Evolutionary conservation across 2,797 vertebrate genomes (phyloP).

Genomic region (Lates japonicus): DNA sequence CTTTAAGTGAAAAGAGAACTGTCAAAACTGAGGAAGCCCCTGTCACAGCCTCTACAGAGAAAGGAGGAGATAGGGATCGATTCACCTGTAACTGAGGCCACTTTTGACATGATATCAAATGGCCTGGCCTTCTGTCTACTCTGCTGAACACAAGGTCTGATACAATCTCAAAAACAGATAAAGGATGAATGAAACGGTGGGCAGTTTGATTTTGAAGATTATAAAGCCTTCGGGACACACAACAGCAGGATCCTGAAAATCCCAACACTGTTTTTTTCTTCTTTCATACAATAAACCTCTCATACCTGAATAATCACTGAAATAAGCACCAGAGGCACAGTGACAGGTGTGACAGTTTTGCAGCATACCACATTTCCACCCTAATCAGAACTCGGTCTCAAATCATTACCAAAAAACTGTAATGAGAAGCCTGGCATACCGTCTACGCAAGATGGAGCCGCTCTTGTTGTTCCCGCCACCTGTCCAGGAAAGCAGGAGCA

Average conservation of each 20-base stretch:
- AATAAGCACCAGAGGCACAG: constrained; percentile 35
- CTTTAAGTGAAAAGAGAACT: constrained; percentile 62
- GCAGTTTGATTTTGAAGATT: constrained; percentile 52
- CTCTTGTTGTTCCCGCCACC: constrained; percentile 96
- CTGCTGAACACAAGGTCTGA: constrained; percentile 46
- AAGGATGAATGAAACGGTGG: constrained; percentile 32
- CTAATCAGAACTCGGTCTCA: constrained; percentile 46
- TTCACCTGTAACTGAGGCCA: constrained; percentile 81
- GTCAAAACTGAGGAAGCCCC: constrained; percentile 70
- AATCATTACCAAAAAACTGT: constrained; percentile 49
- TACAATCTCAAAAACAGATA: constrained; percentile 37
- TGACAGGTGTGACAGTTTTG: constrained; percentile 60
- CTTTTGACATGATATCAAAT: constrained; percentile 85
- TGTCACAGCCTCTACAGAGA: constrained; percentile 75
- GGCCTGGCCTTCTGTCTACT: constrained; percentile 70
- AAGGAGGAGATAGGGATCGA: constrained; percentile 80
- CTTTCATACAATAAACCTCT: constrained; percentile 38
- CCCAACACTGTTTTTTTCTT: neutral
- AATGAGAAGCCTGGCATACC: constrained; percentile 85
- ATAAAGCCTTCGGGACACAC: constrained; percentile 16
- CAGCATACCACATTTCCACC: constrained; percentile 26
- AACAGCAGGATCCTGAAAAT: constrained; percentile 15
- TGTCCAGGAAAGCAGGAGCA: constrained; percentile 98
- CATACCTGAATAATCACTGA: constrained; percentile 28
- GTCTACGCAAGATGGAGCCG: constrained; percentile 97